Evolutionary conservation across 2,113 vertebrate species (phyloP), one percentile per base, ranked within the genome.

Genomic region (Rana temporaria): DNA sequence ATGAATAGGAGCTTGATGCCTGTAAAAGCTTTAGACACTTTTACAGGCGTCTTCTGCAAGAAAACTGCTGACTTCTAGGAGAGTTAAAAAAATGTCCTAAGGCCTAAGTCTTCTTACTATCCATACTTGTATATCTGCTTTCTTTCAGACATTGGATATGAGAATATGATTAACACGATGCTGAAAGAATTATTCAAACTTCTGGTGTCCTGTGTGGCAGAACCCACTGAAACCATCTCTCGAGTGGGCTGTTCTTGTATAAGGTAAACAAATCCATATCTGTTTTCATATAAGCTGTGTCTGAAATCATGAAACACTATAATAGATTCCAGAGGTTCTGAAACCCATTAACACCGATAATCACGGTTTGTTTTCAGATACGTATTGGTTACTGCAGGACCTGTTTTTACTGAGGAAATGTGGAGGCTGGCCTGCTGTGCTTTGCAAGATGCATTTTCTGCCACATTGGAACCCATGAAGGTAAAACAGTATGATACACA

Each of bases 191-290:
- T 99, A 84, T 98, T 99, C 65, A 96, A 97, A 87, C 88, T 99
- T 52, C 91, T 99, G 84, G 98, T 99, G 42, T 91, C 94, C 1
- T 98, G 97, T 81, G 96, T 99, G 84, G 97, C 98, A 56, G 97
- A 99, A 78, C 96, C 98, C 53, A 96, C 96, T 0, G 98, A 99
- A 90, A 94, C 95, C 87, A 98, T 99, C 93, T 99, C 98, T 88
- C 94, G 98, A 89, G 98, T 99, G 67, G 98, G 98, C 87, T 99
- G 98, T 79, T 99, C 98, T 86, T 99, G 98, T 86, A 99, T 99
- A 87, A 95, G 98, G 98, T 99, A 63, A 63, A 15, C 42, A 9
- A 67, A 34, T 67, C 64, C 4, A 17, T 2, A 17, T 34, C 42
- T 8, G 8, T 48, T 48, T 12, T 48, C 6, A 48, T 14, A 48